A percentile compares a stretch with the other conserved stretches of the same genome.
Conservation (phyloP, 2,113 vertebrate species). For the Alethe diademata region DNA sequence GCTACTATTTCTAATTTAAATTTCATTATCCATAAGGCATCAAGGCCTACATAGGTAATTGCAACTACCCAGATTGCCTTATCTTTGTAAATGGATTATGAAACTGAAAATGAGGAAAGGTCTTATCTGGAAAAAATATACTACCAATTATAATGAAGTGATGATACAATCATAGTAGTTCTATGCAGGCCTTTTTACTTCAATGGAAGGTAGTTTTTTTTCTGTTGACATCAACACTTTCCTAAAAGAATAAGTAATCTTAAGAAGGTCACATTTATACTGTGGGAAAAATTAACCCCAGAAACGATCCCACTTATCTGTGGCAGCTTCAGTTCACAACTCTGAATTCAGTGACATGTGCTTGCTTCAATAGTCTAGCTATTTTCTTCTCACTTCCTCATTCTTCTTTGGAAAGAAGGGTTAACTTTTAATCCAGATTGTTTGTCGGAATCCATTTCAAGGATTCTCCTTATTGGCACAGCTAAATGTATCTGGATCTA, state of each 20-base stretch:
- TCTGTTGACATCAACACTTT: not conserved
- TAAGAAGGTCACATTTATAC: not conserved
- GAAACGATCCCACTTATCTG: not conserved
- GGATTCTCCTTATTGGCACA: not conserved
- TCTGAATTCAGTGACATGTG: not conserved
- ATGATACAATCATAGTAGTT: not conserved
- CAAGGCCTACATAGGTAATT: not conserved
- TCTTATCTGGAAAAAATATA: not conserved
- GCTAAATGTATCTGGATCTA: not conserved
- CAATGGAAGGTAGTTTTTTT: not conserved
- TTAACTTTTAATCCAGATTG: not conserved
- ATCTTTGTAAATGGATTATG: not conserved
- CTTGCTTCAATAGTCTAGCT: not conserved
- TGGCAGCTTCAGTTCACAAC: not conserved
- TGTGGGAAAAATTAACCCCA: not conserved
- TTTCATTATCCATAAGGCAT: not conserved
- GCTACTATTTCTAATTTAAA: not conserved
- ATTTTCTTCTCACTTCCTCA: not conserved
- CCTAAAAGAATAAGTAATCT: not conserved
- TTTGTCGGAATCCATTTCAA: not conserved
- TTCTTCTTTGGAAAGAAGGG: not conserved
- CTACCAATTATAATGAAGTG: not conserved
- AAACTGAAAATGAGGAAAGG: not conserved
- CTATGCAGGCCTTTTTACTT: not conserved
- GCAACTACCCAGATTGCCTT: not conserved